These are phyloP conservation scores for Hyla sarda DNA, from an alignment of 2,113 vertebrate genomes.

Conservation along the genomic window DNA sequence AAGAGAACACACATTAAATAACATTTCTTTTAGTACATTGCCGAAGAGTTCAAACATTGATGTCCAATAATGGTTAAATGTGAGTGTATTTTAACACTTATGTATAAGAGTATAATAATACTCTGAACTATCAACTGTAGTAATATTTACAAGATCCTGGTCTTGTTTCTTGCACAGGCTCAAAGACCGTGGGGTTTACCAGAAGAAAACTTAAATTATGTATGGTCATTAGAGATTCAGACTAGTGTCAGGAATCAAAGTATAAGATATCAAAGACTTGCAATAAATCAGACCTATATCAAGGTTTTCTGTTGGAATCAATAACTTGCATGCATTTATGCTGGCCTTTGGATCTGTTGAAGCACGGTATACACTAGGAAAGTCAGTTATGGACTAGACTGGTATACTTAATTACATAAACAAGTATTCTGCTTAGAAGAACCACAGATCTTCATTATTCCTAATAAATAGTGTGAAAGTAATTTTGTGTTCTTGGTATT, in stretches of 20 bases:
- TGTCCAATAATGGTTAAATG: not conserved
- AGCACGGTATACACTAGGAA: not conserved
- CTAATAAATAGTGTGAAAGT: not conserved
- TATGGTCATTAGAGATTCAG: constrained; percentile 42
- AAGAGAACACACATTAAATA: not conserved
- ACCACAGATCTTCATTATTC: not conserved
- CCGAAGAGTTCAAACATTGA: constrained; percentile 2
- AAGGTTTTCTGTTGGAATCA: constrained; percentile 36
- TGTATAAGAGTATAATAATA: constrained; percentile 4
- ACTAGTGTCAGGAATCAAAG: constrained; percentile 49
- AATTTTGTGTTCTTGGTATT: not conserved
- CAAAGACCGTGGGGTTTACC: constrained; percentile 41
- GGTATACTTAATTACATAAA: not conserved
- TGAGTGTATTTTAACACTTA: not conserved
- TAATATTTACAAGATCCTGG: constrained; percentile 29
- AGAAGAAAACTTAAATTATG: constrained; percentile 45
- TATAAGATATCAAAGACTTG: constrained; percentile 44
- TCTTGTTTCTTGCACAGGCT: not conserved
- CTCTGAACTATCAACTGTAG: not conserved
- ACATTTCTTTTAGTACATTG: not conserved
- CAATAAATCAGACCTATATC: constrained; percentile 37
- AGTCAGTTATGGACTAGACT: not conserved
- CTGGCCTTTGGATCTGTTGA: not conserved
- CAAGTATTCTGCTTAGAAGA: not conserved
- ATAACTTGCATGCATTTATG: constrained; percentile 37